These are phyloP conservation scores for Dreissena polymorpha DNA, from an alignment of 1,140 invertebrate genomes.

Conservation along the genomic window DNA sequence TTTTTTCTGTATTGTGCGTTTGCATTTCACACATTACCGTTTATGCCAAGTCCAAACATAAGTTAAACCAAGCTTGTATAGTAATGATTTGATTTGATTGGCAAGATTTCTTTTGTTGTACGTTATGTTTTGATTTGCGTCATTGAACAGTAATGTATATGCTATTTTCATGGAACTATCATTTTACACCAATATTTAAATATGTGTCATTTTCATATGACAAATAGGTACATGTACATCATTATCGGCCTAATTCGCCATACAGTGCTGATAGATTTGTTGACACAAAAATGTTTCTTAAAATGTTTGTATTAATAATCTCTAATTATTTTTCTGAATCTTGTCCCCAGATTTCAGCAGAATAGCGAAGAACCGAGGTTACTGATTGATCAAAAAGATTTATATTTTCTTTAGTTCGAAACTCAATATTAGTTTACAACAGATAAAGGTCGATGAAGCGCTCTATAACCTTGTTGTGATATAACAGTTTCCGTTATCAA, in stretches of 20 bases:
- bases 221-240: background rate
- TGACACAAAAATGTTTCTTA: constrained; percentile 20
- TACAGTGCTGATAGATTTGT: constrained; percentile 9
- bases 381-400: constrained; percentile 21
- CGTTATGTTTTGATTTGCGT: background rate
- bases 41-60: background rate
- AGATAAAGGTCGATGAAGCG: background rate
- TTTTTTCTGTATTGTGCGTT: too few relatives aligned
- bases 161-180: too few relatives aligned
- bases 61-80: background rate
- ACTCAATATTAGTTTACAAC: constrained; percentile 14
- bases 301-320: constrained; percentile 11
- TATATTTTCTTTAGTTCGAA: background rate
- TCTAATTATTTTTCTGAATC: constrained; percentile 11
- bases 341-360: constrained; percentile 4
- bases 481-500: constrained; percentile 14
- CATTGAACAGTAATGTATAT: background rate
- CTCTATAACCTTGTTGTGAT: constrained; percentile 3
- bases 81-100: background rate
- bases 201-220: background rate
- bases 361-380: constrained; percentile 7
- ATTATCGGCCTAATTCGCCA: constrained; percentile 28
- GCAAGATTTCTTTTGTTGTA: background rate
- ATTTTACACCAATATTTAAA: background rate
- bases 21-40: too few relatives aligned